phyloP scores from a whole-genome alignment of 1,140 invertebrate species.

The Bacillus rossius region DNA sequence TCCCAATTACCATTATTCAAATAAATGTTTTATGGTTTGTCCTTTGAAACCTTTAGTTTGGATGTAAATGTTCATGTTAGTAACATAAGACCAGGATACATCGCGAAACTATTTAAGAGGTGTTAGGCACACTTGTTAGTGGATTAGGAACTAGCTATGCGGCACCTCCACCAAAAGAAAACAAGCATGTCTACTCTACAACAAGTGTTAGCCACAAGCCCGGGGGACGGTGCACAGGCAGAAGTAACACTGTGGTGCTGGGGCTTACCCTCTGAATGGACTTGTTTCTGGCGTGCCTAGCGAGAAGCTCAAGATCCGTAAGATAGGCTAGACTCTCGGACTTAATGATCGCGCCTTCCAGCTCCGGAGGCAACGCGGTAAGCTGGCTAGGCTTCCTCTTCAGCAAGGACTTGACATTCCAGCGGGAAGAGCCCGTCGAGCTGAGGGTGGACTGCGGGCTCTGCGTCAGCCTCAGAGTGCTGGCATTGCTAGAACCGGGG shows the following conservation, averaged over 20 bases:
- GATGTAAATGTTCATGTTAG: too few relatives aligned
- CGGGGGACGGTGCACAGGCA: background rate
- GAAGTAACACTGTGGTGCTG: background rate
- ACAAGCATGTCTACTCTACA: too few relatives aligned
- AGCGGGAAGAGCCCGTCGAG: conserved; percentile 24
- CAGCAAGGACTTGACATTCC: conserved; percentile 36
- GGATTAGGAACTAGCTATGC: too few relatives aligned
- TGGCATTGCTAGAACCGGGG: background rate
- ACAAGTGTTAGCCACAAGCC: too few relatives aligned
- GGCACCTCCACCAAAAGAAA: too few relatives aligned
- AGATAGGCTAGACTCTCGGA: conserved; percentile 45
- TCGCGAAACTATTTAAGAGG: too few relatives aligned
- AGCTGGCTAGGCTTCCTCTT: conserved; percentile 34
- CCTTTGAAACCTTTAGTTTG: too few relatives aligned
- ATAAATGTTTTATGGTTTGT: too few relatives aligned
- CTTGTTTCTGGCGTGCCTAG: conserved; percentile 41
- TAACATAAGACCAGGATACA: too few relatives aligned
- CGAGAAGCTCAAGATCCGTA: conserved; percentile 40
- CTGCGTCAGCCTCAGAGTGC: conserved; percentile 28
- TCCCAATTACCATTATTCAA: too few relatives aligned
- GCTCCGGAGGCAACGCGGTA: conserved; percentile 32
- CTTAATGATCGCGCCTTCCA: conserved; percentile 43
- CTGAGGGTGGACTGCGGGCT: conserved; percentile 36
- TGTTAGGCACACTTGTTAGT: too few relatives aligned
- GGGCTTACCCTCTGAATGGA: conserved; percentile 42